Evolutionary conservation across 2,888 invertebrate genomes (phyloP).

Genomic region (Melanotus villosus): DNA sequence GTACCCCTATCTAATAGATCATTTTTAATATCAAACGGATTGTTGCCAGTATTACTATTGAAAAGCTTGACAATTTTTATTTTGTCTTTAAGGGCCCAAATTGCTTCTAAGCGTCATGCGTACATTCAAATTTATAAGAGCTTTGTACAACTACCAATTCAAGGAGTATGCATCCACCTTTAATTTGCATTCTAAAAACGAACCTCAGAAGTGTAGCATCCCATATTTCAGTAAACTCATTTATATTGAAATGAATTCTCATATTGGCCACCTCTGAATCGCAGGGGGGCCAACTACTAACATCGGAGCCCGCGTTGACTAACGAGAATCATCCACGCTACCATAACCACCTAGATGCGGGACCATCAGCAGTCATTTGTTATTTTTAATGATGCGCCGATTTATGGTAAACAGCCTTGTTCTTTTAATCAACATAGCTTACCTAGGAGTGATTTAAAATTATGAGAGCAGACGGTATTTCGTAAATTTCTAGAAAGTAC

Average conservation of each 20-base stretch:
- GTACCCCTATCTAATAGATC: too few relatives aligned
- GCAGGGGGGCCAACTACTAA: slow-evolving; percentile 59
- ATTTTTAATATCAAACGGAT: too few relatives aligned
- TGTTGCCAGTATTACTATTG: too few relatives aligned
- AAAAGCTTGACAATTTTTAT: too few relatives aligned
- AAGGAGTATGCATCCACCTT: neutral
- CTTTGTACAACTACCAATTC: too few relatives aligned
- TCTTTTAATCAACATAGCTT: slow-evolving; percentile 8
- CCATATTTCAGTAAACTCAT: slow-evolving; percentile 59
- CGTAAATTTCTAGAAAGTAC: neutral
- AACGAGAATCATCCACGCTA: slow-evolving; percentile 57
- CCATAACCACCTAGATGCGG: slow-evolving; percentile 46
- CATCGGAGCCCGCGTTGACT: slow-evolving; percentile 52
- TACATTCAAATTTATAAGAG: too few relatives aligned
- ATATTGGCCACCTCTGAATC: slow-evolving; percentile 55
- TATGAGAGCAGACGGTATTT: neutral
- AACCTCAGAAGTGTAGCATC: slow-evolving; percentile 36
- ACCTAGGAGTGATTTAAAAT: neutral
- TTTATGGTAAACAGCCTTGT: slow-evolving; percentile 53
- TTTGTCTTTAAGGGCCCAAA: too few relatives aligned
- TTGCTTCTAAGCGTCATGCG: too few relatives aligned
- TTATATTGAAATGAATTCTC: slow-evolving; percentile 61
- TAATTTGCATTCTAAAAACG: slow-evolving; percentile 39
- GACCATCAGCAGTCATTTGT: slow-evolving; percentile 57
- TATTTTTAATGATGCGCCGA: slow-evolving; percentile 61